Conservation (phyloP, 1,140 invertebrate genomes). For the Zaprionus tsacasi region DNA sequence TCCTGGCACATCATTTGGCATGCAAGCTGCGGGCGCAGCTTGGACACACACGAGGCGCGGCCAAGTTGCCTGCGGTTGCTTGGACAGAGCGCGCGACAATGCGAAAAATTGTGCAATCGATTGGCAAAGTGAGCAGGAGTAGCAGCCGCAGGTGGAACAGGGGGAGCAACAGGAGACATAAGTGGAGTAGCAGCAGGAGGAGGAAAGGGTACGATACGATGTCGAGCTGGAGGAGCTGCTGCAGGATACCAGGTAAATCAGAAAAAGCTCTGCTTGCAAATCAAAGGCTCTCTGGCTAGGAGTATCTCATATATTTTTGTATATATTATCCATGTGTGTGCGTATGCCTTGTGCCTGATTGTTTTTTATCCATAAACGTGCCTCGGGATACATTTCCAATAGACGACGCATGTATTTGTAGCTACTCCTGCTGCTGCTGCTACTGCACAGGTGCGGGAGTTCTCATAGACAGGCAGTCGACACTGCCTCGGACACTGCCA, state of each 20-base stretch:
- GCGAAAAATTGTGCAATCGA: slow-evolving; percentile 82
- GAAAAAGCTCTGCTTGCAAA: slow-evolving; percentile 31
- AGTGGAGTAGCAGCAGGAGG: background rate
- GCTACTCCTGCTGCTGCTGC: background rate
- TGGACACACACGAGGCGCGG: slow-evolving; percentile 71
- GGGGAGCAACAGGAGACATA: background rate
- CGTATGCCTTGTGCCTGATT: slow-evolving; percentile 56
- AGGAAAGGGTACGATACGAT: background rate
- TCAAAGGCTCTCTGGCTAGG: slow-evolving; percentile 29
- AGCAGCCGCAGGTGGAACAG: background rate
- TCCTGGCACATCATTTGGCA: slow-evolving; percentile 57
- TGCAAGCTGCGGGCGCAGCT: slow-evolving; percentile 68
- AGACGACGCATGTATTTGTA: slow-evolving; percentile 43
- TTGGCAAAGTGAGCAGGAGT: slow-evolving; percentile 39
- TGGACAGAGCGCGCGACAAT: slow-evolving; percentile 72
- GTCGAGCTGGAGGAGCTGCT: background rate
- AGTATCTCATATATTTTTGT: background rate
- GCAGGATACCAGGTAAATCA: slow-evolving; percentile 27
- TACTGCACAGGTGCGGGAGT: slow-evolving; percentile 67
- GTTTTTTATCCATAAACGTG: slow-evolving; percentile 80
- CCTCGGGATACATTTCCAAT: slow-evolving; percentile 69
- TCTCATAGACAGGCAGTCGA: slow-evolving; percentile 46
- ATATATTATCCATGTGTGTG: background rate
- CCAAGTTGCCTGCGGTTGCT: slow-evolving; percentile 75
- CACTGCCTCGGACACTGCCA: background rate